phyloP scores from a whole-genome alignment of 2,888 invertebrate species.

The Coelogynopora nodosa region DNA sequence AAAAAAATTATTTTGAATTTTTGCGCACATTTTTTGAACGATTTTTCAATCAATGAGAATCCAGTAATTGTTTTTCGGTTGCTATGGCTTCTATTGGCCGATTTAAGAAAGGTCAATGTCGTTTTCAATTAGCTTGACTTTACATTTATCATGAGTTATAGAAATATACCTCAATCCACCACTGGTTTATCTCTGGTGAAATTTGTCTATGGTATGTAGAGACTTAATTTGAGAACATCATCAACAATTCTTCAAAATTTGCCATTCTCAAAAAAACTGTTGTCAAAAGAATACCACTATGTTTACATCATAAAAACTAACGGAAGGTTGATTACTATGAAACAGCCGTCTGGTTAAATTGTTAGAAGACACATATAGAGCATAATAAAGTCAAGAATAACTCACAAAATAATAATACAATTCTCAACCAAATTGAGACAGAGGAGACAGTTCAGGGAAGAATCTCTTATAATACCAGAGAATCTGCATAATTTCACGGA shows the following conservation, averaged over 20 bases:
- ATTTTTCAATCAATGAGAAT: no score
- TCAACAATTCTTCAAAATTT: constrained; percentile 33
- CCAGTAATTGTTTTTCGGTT: no score
- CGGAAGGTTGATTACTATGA: neutral
- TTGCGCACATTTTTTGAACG: no score
- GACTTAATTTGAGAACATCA: neutral
- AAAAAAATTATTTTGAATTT: no score
- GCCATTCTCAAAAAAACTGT: neutral
- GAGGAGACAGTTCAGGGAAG: no score
- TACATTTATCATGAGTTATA: neutral
- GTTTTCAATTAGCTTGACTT: no score
- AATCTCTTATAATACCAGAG: no score
- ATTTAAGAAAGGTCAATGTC: no score
- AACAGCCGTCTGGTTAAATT: neutral
- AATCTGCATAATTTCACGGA: no score
- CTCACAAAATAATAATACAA: no score
- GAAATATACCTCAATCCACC: constrained; percentile 29
- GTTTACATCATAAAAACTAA: neutral
- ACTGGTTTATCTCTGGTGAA: neutral
- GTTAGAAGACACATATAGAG: constrained; percentile 15
- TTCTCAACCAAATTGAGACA: no score
- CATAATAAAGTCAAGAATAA: neutral
- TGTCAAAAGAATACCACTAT: constrained; percentile 13
- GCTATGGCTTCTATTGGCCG: no score
- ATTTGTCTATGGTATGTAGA: neutral